phyloP scores from a whole-genome alignment of 2,113 vertebrate species.

The Paradisaea rubra region DNA sequence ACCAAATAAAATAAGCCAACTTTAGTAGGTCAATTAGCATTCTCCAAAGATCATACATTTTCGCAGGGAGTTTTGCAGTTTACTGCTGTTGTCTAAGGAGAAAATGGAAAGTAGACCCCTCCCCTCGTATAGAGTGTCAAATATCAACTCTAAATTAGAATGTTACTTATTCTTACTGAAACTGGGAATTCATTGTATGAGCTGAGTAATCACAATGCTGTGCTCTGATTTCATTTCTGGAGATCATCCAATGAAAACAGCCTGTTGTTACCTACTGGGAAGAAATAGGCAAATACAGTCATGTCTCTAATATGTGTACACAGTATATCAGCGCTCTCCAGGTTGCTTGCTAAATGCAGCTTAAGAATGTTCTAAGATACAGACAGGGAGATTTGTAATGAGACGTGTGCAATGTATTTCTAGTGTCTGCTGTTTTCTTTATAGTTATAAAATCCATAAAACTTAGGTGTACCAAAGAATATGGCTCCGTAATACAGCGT shows the following conservation, averaged over 20 bases:
- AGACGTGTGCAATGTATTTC: slow-evolving; percentile 8
- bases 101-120: slow-evolving; percentile 19
- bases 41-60: slow-evolving; percentile 54
- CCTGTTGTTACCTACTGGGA: slow-evolving; percentile 52
- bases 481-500: background rate
- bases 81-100: slow-evolving; percentile 5
- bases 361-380: slow-evolving; percentile 24
- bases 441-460: slow-evolving; percentile 34
- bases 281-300: slow-evolving; percentile 53
- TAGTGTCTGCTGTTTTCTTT: slow-evolving; percentile 3
- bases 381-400: slow-evolving; percentile 38
- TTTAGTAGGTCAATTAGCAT: slow-evolving; percentile 64
- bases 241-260: slow-evolving; percentile 51
- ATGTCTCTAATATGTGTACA: slow-evolving; percentile 32
- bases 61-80: slow-evolving; percentile 22
- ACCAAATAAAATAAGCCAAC: slow-evolving; percentile 49
- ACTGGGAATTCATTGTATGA: slow-evolving; percentile 33
- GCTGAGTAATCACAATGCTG: slow-evolving; percentile 54
- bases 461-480: background rate
- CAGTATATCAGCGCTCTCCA: slow-evolving; percentile 36
- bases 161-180: slow-evolving; percentile 55
- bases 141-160: slow-evolving; percentile 38
- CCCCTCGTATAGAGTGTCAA: background rate
- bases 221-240: slow-evolving; percentile 58
- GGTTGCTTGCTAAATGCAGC: slow-evolving; percentile 49